A percentile compares a stretch with the other conserved stretches of the same genome.
phyloP scores from a whole-genome alignment of 1,140 invertebrate species.

The Ridgeia piscesae region DNA sequence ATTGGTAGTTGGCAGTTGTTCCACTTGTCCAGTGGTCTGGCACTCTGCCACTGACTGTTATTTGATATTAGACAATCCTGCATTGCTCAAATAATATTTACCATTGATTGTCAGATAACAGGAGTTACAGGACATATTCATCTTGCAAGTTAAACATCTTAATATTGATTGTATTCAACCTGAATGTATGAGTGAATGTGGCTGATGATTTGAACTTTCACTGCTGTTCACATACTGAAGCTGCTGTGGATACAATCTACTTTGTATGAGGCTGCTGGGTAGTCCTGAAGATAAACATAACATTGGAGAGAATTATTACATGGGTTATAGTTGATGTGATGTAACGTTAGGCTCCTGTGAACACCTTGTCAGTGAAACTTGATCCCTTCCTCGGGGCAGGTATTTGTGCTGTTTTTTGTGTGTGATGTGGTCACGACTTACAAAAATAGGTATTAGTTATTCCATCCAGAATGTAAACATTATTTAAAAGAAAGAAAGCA shows the following conservation, averaged over 20 bases:
- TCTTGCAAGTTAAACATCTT: background rate
- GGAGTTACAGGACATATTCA: background rate
- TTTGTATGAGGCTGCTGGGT: background rate
- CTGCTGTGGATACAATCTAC: background rate
- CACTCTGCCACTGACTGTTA: too few relatives aligned
- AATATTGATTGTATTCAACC: background rate
- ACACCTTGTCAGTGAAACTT: too few relatives aligned
- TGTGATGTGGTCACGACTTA: too few relatives aligned
- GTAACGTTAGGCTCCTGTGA: too few relatives aligned
- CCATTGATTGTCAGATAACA: background rate
- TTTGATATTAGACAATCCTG: too few relatives aligned
- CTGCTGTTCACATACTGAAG: background rate
- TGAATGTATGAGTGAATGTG: background rate
- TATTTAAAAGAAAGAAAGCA: too few relatives aligned
- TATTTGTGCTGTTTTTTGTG: too few relatives aligned
- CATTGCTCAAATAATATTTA: background rate
- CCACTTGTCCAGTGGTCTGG: background rate
- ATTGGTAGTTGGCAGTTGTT: too few relatives aligned
- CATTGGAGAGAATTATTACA: background rate
- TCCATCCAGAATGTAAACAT: too few relatives aligned
- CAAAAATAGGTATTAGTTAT: too few relatives aligned
- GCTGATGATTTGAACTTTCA: background rate
- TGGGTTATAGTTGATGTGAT: too few relatives aligned
- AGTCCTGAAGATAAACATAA: background rate
- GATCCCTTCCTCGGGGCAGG: too few relatives aligned